A percentile compares a stretch with the other conserved stretches of the same genome.
Conservation (phyloP, 2,888 invertebrate species). For the Tachina fera region DNA sequence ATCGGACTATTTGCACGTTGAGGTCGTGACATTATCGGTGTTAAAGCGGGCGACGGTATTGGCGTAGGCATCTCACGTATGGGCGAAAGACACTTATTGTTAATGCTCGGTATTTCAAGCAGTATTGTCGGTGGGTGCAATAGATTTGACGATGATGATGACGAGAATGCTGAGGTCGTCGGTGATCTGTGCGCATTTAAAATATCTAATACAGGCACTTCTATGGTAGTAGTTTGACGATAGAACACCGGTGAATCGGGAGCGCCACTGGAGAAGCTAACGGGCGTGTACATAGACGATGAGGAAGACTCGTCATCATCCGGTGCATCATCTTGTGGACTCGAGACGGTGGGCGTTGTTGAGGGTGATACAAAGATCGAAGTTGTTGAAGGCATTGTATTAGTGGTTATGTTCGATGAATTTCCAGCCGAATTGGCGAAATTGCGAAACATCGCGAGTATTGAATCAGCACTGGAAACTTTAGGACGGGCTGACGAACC, state of each 20-base stretch:
- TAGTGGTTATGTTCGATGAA: constrained; percentile 70
- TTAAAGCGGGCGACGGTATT: constrained; percentile 88
- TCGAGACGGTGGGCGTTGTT: constrained; percentile 89
- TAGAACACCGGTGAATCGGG: constrained; percentile 86
- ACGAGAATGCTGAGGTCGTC: constrained; percentile 79
- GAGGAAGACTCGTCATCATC: constrained; percentile 89
- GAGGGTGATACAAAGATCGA: constrained; percentile 87
- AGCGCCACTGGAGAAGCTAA: constrained; percentile 85
- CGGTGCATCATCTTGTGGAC: constrained; percentile 88
- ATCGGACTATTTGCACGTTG: constrained; percentile 78
- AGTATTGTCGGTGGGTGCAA: constrained; percentile 90
- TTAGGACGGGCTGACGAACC: constrained; percentile 83
- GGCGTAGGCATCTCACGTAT: constrained; percentile 91
- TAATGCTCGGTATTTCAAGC: constrained; percentile 90
- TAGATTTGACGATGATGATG: constrained; percentile 83
- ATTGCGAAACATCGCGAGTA: constrained; percentile 90
- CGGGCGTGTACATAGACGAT: constrained; percentile 86
- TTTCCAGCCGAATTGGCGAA: constrained; percentile 85
- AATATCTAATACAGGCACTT: constrained; percentile 87
- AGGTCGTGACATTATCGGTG: constrained; percentile 85
- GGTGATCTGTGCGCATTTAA: constrained; percentile 86
- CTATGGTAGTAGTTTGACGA: constrained; percentile 84
- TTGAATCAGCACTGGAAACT: constrained; percentile 91
- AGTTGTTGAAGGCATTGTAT: constrained; percentile 77
- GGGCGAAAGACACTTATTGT: constrained; percentile 91